Evolutionary conservation across 1,140 invertebrate species (phyloP).

Genomic region (Meteorus sp.): DNA sequence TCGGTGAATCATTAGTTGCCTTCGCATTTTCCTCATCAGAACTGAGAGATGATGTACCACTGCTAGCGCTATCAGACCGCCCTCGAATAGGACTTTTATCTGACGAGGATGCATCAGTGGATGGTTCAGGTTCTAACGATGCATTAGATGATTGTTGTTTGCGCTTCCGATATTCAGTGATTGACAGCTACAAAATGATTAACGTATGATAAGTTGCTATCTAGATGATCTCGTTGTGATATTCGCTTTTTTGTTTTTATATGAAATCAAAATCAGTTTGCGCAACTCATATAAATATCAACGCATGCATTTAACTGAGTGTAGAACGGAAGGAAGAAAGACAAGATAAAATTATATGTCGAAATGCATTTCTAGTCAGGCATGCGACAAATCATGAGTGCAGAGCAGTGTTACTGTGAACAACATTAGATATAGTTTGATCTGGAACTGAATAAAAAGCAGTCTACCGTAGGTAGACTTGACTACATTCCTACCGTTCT

Average conservation of each 20-base stretch:
- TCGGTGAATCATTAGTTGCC: slow-evolving; percentile 38
- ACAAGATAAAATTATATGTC: too few species aligned
- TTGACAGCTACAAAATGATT: slow-evolving; percentile 63
- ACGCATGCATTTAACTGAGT: background rate
- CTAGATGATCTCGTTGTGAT: too few species aligned
- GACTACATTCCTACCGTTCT: slow-evolving; percentile 41
- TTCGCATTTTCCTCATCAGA: slow-evolving; percentile 59
- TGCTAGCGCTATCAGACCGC: slow-evolving; percentile 60
- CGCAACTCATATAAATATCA: background rate
- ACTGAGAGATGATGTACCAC: slow-evolving; percentile 57
- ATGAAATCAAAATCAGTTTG: background rate
- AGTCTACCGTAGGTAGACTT: slow-evolving; percentile 29
- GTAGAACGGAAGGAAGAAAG: too few species aligned
- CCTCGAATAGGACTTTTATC: slow-evolving; percentile 48
- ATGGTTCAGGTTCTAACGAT: slow-evolving; percentile 48
- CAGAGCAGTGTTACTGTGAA: too few species aligned
- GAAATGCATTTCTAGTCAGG: too few species aligned
- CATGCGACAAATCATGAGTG: too few species aligned
- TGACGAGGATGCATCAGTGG: slow-evolving; percentile 45
- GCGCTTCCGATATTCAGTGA: slow-evolving; percentile 72
- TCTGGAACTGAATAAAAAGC: slow-evolving; percentile 26
- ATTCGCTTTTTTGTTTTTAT: too few species aligned
- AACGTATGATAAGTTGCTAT: too few species aligned
- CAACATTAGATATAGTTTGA: too few species aligned
- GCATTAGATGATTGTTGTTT: slow-evolving; percentile 60